Conservation (phyloP, 2,888 invertebrate species). For the Drosophila prolongata region DNA sequence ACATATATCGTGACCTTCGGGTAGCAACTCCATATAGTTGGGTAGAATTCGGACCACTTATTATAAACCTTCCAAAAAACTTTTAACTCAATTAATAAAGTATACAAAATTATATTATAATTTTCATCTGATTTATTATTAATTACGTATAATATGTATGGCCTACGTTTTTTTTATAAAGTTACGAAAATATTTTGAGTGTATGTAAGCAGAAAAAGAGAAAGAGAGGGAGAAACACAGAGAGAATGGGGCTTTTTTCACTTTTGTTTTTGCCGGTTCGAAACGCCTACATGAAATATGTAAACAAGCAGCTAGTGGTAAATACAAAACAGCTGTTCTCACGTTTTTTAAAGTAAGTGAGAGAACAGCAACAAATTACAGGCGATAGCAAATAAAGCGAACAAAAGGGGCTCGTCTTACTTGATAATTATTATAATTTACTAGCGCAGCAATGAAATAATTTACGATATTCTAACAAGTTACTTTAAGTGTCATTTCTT, state of each 20-base stretch:
- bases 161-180: no score
- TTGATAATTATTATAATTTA: not conserved
- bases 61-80: no score
- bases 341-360: not conserved
- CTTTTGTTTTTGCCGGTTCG: conserved; percentile 19
- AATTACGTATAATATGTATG: no score
- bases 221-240: conserved; percentile 1
- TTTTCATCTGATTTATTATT: no score
- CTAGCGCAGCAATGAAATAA: not conserved
- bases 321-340: conserved; percentile 35
- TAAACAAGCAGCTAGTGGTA: conserved; percentile 14
- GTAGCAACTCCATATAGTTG: no score
- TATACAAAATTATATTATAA: no score
- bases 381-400: conserved; percentile 17
- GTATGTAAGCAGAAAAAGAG: not conserved
- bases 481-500: no score
- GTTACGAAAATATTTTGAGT: not conserved
- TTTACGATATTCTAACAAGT: not conserved
- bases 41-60: no score
- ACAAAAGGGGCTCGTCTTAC: conserved; percentile 7
- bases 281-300: not conserved
- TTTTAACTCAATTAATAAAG: not conserved
- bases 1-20: no score
- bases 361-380: conserved; percentile 20
- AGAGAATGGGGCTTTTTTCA: conserved; percentile 2